Percentiles rank a stretch among this genome's conserved stretches.
These are phyloP conservation scores for Orthonyx spaldingii DNA, from an alignment of 2,113 vertebrate genomes.

Conservation along the genomic window DNA sequence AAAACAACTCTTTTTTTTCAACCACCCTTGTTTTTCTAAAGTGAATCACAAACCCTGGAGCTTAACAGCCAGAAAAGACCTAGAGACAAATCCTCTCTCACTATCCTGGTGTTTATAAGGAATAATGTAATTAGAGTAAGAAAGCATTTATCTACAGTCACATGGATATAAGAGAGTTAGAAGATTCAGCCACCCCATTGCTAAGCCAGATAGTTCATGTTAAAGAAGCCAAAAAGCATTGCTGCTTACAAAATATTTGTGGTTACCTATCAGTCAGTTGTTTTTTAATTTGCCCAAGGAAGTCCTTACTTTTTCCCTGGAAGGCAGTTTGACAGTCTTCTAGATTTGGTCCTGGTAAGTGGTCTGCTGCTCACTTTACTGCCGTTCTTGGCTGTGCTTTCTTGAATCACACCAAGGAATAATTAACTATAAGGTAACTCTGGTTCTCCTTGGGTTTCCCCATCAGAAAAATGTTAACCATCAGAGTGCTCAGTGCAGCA, in stretches of 20 bases:
- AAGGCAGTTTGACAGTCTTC: not conserved
- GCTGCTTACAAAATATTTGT: not conserved
- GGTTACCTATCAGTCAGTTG: not conserved
- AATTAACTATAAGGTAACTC: not conserved
- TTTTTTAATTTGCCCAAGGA: not conserved
- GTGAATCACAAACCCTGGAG: slow-evolving; percentile 56
- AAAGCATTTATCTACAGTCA: not conserved
- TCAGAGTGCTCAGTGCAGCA: not conserved
- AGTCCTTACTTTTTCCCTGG: not conserved
- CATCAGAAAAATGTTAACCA: not conserved
- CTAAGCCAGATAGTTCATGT: not conserved
- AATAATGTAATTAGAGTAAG: not conserved
- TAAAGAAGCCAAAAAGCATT: not conserved
- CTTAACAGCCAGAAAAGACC: slow-evolving; percentile 33
- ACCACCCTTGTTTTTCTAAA: slow-evolving; percentile 52
- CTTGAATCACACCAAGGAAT: not conserved
- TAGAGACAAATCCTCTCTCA: not conserved
- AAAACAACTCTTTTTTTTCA: slow-evolving; percentile 54
- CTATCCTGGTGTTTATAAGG: not conserved
- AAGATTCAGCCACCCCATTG: not conserved
- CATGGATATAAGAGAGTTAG: not conserved
- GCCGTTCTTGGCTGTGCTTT: not conserved
- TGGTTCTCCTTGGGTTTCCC: not conserved
- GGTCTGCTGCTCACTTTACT: not conserved
- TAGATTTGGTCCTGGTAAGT: not conserved